These are phyloP conservation scores for Phengaris arion DNA, from an alignment of 2,888 invertebrate genomes.

Conservation along the genomic window DNA sequence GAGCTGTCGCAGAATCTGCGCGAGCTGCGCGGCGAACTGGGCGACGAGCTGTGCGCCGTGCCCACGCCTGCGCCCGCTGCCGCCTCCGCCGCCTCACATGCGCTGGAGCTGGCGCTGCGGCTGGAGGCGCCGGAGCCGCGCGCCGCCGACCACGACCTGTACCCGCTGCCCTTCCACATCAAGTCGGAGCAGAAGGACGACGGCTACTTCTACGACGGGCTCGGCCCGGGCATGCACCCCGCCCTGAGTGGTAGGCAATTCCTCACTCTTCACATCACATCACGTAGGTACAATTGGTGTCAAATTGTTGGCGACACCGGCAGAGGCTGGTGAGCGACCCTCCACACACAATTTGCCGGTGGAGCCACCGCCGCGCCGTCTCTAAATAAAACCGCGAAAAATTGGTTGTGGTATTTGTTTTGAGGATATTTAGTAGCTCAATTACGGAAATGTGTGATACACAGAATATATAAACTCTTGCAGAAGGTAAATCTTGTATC, in stretches of 20 bases:
- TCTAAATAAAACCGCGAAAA: too few relatives aligned
- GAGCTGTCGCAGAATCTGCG: constrained; percentile 35
- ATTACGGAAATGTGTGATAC: too few relatives aligned
- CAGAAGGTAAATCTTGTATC: too few relatives aligned
- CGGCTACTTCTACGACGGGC: constrained; percentile 65
- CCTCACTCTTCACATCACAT: too few relatives aligned
- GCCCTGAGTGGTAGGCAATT: constrained; percentile 52
- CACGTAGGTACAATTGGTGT: too few relatives aligned
- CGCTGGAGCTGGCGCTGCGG: constrained; percentile 42
- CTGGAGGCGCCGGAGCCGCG: background rate
- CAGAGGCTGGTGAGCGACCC: too few relatives aligned
- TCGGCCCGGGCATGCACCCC: constrained; percentile 49
- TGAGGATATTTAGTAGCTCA: too few relatives aligned
- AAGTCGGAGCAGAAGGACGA: constrained; percentile 71
- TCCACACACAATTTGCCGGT: too few relatives aligned
- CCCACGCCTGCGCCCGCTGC: background rate
- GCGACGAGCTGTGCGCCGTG: constrained; percentile 15
- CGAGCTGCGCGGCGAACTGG: constrained; percentile 17
- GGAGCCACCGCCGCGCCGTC: too few relatives aligned
- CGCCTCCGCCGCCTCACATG: constrained; percentile 9
- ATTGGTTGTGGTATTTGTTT: too few relatives aligned
- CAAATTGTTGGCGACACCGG: too few relatives aligned
- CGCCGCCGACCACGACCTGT: constrained; percentile 46
- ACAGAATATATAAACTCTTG: too few relatives aligned
- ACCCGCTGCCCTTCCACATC: constrained; percentile 67